These are phyloP conservation scores for Exaiptasia diaphana DNA, from an alignment of 64 coral and sea anemone species.

Conservation along the genomic window DNA sequence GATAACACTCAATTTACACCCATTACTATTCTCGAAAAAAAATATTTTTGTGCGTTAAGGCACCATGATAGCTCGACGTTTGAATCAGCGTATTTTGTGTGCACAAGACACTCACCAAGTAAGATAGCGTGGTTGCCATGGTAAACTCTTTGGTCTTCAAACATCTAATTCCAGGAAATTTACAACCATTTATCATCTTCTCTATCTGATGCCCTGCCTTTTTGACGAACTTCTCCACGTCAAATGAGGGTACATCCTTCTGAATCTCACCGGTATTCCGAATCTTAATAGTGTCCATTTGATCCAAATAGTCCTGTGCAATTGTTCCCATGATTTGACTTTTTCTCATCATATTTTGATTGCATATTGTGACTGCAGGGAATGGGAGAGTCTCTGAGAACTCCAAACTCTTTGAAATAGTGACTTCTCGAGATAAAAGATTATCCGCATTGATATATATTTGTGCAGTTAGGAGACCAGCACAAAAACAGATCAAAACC, in stretches of 20 bases:
- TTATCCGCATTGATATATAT: neutral
- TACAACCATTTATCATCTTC: slow-evolving; percentile 23
- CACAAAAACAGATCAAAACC: neutral
- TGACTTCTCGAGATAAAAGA: neutral
- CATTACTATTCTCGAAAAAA: too few species aligned
- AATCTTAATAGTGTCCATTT: neutral
- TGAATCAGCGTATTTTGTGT: too few species aligned
- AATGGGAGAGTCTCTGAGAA: neutral
- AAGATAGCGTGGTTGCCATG: too few species aligned
- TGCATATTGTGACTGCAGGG: slow-evolving; percentile 53
- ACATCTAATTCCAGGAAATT: neutral
- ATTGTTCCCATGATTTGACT: slow-evolving; percentile 38
- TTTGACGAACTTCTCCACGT: slow-evolving; percentile 31
- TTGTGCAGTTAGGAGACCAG: neutral
- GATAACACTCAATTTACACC: too few species aligned
- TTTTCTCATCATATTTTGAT: slow-evolving; percentile 31
- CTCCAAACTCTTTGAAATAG: neutral
- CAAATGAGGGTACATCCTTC: slow-evolving; percentile 8
- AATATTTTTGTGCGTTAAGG: too few species aligned
- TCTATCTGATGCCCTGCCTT: slow-evolving; percentile 14
- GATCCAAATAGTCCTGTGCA: slow-evolving; percentile 37
- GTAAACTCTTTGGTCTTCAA: too few species aligned
- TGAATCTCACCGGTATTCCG: neutral
- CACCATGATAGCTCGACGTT: too few species aligned
- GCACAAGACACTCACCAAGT: too few species aligned